These are phyloP conservation scores for Carapus acus DNA, from an alignment of 2,797 vertebrate genomes.

Conservation along the genomic window DNA sequence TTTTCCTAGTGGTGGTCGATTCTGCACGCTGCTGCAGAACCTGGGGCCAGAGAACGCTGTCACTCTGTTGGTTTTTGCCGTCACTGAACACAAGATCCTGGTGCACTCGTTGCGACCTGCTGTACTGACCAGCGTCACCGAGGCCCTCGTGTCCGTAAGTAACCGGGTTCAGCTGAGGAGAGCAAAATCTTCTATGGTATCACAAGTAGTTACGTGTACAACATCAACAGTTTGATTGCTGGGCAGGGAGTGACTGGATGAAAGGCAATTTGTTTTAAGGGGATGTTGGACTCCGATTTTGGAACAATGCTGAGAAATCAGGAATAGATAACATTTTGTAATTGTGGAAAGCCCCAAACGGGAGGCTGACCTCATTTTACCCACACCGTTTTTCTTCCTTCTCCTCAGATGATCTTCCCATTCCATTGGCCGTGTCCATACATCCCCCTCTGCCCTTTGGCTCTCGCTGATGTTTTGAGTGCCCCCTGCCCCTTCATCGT, in stretches of 20 bases:
- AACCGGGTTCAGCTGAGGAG: background rate
- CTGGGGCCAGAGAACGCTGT: constrained; percentile 92
- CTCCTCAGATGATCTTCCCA: constrained; percentile 92
- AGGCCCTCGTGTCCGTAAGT: constrained; percentile 95
- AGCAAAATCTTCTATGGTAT: too few species aligned
- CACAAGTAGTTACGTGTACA: too few species aligned
- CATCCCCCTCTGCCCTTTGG: constrained; percentile 93
- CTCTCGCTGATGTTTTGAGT: constrained; percentile 91
- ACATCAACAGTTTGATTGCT: too few species aligned
- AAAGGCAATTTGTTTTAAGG: too few species aligned
- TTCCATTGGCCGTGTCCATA: constrained; percentile 98
- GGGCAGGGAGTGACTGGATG: background rate
- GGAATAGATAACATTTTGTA: background rate
- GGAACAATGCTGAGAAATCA: background rate
- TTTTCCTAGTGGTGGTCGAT: constrained; percentile 82
- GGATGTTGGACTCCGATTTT: background rate
- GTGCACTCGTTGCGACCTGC: constrained; percentile 93
- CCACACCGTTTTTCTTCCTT: background rate
- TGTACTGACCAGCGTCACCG: constrained; percentile 93
- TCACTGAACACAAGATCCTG: constrained; percentile 96
- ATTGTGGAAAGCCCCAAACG: background rate
- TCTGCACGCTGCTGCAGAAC: constrained; percentile 92
- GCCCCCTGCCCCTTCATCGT: constrained; percentile 97
- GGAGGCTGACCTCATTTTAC: background rate
- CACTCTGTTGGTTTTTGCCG: constrained; percentile 89